phyloP scores from a whole-genome alignment of 2,797 vertebrate genomes.

The Gallinago solitaria region DNA sequence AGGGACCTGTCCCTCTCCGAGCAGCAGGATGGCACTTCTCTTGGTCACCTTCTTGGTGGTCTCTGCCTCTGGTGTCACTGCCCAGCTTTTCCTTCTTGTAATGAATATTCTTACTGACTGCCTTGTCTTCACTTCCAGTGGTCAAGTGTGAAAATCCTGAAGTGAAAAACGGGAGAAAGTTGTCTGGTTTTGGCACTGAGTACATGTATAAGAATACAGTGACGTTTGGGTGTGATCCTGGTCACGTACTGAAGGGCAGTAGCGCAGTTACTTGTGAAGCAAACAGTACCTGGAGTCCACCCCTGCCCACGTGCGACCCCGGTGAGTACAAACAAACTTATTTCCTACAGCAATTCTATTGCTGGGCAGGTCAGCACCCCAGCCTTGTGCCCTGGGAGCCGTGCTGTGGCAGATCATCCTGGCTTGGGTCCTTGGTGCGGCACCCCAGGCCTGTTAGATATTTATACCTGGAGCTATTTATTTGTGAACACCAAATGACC shows the following conservation, averaged over 20 bases:
- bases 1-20: too few species aligned
- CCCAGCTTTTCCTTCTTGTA: background rate
- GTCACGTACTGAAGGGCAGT: background rate
- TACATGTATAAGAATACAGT: slow-evolving; percentile 4
- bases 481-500: background rate
- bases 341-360: background rate
- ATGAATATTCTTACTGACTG: background rate
- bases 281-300: slow-evolving; percentile 39
- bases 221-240: slow-evolving; percentile 13
- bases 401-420: too few species aligned
- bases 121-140: background rate
- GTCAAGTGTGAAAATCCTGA: slow-evolving; percentile 31
- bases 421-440: background rate
- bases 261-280: background rate
- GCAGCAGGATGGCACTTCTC: background rate
- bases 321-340: slow-evolving; percentile 35
- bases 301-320: slow-evolving; percentile 36
- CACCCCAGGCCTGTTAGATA: background rate
- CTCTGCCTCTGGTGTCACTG: background rate
- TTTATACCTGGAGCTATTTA: background rate
- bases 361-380: background rate
- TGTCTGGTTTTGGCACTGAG: background rate
- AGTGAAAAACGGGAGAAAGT: background rate
- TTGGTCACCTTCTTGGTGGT: accelerated
- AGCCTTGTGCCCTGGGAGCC: background rate